phyloP scores from a whole-genome alignment of 2,113 vertebrate species.

The Mellivora capensis region DNA sequence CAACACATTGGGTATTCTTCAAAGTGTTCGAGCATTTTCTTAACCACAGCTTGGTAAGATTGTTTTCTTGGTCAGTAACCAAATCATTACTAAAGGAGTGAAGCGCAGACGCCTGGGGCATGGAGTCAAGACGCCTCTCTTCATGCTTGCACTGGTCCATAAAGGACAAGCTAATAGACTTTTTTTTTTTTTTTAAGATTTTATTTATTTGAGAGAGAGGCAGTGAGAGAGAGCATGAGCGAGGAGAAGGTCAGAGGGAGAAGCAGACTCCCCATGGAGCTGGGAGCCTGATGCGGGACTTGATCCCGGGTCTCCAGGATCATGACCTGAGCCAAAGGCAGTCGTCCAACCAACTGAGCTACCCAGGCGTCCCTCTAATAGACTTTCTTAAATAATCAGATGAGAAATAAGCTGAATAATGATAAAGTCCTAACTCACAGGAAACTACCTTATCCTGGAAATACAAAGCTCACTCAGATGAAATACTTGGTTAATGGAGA shows the following conservation, averaged over 20 bases:
- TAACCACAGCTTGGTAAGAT: background rate
- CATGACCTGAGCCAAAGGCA: no score
- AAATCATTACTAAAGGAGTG: background rate
- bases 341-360: no score
- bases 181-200: no score
- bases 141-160: background rate
- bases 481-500: background rate
- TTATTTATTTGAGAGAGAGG: no score
- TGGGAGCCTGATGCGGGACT: no score
- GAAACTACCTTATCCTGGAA: background rate
- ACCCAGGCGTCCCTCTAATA: no score
- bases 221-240: no score
- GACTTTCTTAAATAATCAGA: background rate
- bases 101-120: background rate
- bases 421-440: background rate
- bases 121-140: background rate
- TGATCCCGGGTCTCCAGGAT: no score
- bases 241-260: no score
- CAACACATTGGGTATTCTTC: background rate
- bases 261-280: no score
- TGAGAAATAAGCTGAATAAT: background rate
- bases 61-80: background rate
- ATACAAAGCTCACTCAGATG: background rate
- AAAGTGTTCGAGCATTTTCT: constrained; percentile 7
- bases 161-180: background rate